Evolutionary conservation across 2,113 vertebrate genomes (phyloP).

Genomic region (Paracanthobrama guichenoti): DNA sequence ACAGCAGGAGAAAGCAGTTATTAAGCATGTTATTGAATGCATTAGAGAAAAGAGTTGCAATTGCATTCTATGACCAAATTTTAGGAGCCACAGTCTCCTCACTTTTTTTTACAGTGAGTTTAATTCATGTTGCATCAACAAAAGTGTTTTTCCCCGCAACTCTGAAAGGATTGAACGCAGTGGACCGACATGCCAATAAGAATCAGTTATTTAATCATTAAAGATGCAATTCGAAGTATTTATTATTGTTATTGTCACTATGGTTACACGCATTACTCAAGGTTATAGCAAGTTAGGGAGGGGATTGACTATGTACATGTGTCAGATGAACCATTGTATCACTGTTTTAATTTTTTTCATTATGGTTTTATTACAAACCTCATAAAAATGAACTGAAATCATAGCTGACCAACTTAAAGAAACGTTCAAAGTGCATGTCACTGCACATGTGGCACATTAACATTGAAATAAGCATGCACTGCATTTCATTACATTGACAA

Average conservation of each 20-base stretch:
- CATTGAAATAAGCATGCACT: not conserved
- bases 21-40: not conserved
- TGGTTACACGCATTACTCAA: slow-evolving; percentile 8
- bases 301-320: not conserved
- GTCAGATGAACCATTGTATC: not conserved
- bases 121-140: not conserved
- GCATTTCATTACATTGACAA: not conserved
- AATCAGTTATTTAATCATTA: not conserved
- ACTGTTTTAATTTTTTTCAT: not conserved
- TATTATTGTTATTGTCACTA: not conserved
- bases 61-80: not conserved
- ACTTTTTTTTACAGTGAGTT: too few relatives aligned
- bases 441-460: not conserved
- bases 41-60: not conserved
- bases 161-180: not conserved
- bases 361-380: not conserved
- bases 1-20: not conserved
- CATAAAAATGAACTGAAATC: not conserved
- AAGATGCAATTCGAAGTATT: not conserved
- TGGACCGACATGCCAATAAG: not conserved
- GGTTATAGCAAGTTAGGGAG: not conserved
- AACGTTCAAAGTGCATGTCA: not conserved
- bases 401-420: not conserved
- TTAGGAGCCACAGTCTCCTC: not conserved
- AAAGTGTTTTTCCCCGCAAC: not conserved